Conservation (phyloP, 2,797 vertebrate genomes). For the Rachycentron canadum region DNA sequence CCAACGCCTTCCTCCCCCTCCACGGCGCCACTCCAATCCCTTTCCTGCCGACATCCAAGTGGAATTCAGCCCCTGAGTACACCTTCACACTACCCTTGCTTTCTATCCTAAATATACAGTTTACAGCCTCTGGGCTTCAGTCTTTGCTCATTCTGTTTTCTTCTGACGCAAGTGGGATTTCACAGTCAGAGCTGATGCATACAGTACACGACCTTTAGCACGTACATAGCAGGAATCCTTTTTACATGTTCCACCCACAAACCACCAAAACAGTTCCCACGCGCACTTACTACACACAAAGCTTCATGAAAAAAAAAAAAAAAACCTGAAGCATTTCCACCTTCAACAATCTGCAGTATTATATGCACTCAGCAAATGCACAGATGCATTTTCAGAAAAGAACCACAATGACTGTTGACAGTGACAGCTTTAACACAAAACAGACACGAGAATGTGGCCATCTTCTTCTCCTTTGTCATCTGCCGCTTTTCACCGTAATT, state of each 20-base stretch:
- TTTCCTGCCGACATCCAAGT: conserved; percentile 56
- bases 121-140: conserved; percentile 3
- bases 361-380: conserved; percentile 47
- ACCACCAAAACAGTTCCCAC: conserved; percentile 72
- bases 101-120: conserved; percentile 28
- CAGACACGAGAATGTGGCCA: conserved; percentile 38
- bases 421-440: conserved; percentile 58
- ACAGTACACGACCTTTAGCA: conserved; percentile 71
- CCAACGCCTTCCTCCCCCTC: background rate
- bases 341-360: conserved; percentile 22
- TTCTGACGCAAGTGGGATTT: conserved; percentile 75
- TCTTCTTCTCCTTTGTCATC: conserved; percentile 47
- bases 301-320: conserved; percentile 39
- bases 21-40: conserved; percentile 28
- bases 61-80: conserved; percentile 51
- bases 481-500: conserved; percentile 55
- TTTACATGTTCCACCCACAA: conserved; percentile 77
- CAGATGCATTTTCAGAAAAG: conserved; percentile 49
- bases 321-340: conserved; percentile 10
- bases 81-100: conserved; percentile 21
- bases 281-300: conserved; percentile 57
- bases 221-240: conserved; percentile 69
- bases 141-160: conserved; percentile 54
- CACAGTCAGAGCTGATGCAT: conserved; percentile 69
- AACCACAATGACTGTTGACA: conserved; percentile 59